These are phyloP conservation scores for Yoshiicerus persimilis DNA, from an alignment of 1,140 invertebrate species.

Conservation along the genomic window DNA sequence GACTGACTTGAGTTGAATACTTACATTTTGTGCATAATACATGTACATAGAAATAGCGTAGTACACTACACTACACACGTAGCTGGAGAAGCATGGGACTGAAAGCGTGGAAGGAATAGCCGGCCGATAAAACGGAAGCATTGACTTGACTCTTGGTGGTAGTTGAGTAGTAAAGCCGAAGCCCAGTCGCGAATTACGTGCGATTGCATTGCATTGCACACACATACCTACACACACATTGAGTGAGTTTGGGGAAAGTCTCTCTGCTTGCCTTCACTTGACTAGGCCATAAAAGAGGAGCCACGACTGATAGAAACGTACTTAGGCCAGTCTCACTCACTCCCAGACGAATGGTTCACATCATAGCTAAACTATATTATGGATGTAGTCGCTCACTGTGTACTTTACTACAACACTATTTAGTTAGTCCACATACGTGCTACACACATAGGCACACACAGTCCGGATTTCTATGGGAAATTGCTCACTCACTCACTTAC, in stretches of 20 bases:
- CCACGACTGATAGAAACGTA: not conserved
- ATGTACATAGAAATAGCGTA: not conserved
- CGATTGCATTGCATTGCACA: not conserved
- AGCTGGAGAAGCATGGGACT: not conserved
- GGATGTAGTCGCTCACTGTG: not conserved
- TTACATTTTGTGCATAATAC: not conserved
- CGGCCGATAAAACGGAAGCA: not conserved
- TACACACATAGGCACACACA: not conserved
- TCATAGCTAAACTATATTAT: not conserved
- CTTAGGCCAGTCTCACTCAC: not conserved
- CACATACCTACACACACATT: not conserved
- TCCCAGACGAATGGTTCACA: not conserved
- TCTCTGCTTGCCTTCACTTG: not conserved
- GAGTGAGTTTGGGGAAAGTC: not conserved
- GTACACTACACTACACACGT: not conserved
- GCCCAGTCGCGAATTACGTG: not conserved
- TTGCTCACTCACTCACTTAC: not conserved
- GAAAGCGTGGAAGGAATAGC: not conserved
- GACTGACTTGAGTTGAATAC: not conserved
- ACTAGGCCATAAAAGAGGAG: not conserved
- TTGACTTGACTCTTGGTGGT: not conserved
- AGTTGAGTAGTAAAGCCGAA: not conserved
- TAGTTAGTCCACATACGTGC: not conserved
- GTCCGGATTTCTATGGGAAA: not conserved
- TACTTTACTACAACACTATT: not conserved